These are phyloP conservation scores for Endotricha flammealis DNA, from an alignment of 2,888 invertebrate genomes.

Conservation along the genomic window DNA sequence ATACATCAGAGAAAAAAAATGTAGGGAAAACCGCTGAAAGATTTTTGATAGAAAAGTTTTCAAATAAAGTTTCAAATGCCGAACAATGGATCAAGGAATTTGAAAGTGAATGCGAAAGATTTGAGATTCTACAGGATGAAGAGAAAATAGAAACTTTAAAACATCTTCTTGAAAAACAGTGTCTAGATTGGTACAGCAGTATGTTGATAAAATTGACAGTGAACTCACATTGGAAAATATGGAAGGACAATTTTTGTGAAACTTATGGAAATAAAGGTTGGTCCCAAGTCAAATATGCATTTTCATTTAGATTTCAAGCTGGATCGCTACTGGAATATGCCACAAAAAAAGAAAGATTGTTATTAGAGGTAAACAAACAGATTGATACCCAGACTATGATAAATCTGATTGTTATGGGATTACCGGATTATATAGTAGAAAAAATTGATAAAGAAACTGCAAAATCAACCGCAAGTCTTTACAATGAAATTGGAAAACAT, in stretches of 20 bases:
- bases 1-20: constrained; percentile 17
- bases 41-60: constrained; percentile 31
- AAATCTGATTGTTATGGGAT: constrained; percentile 15
- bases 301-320: constrained; percentile 13
- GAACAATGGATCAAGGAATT: constrained; percentile 27
- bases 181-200: constrained; percentile 21
- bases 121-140: constrained; percentile 20
- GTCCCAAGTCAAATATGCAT: constrained; percentile 17
- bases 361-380: constrained; percentile 13
- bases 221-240: constrained; percentile 18
- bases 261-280: too few relatives aligned
- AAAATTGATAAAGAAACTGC: constrained; percentile 13
- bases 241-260: too few relatives aligned
- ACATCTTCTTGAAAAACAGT: constrained; percentile 24
- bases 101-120: constrained; percentile 27
- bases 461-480: constrained; percentile 13
- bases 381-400: constrained; percentile 15
- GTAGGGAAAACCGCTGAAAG: constrained; percentile 22
- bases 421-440: constrained; percentile 15
- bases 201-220: constrained; percentile 22
- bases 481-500: constrained; percentile 18
- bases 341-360: constrained; percentile 14
- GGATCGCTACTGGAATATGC: constrained; percentile 14
- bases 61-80: constrained; percentile 22
- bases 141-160: constrained; percentile 27